phyloP scores from a whole-genome alignment of 2,797 vertebrate species.

The Sebastolobus altivelis region DNA sequence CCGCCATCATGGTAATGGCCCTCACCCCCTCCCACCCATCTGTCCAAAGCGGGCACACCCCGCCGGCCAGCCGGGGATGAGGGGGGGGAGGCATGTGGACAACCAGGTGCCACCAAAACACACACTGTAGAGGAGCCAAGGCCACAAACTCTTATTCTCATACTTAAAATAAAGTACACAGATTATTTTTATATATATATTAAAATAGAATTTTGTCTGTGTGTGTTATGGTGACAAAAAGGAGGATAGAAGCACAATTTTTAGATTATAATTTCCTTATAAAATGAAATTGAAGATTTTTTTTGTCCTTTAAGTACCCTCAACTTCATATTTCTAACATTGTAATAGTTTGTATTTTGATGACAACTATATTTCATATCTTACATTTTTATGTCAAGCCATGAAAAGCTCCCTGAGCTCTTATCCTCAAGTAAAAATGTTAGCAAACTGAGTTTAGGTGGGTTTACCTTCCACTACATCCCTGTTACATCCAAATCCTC shows the following conservation, averaged over 20 bases:
- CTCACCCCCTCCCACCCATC: constrained; percentile 77
- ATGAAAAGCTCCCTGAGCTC: constrained; percentile 2
- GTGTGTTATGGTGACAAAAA: background rate
- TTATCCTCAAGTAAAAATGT: background rate
- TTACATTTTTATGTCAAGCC: background rate
- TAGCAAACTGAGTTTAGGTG: constrained; percentile 36
- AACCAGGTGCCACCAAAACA: constrained; percentile 55
- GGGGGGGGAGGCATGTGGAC: constrained; percentile 24
- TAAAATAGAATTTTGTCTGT: background rate
- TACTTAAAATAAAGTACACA: background rate
- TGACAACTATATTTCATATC: background rate
- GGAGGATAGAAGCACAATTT: no score
- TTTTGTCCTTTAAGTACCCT: background rate
- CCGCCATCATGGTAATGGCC: constrained; percentile 73
- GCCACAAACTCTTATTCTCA: constrained; percentile 9
- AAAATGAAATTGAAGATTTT: background rate
- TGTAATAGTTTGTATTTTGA: background rate
- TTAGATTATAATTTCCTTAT: background rate
- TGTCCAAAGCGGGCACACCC: constrained; percentile 63
- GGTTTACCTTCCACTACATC: constrained; percentile 51
- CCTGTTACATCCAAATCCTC: constrained; percentile 48
- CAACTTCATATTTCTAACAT: background rate
- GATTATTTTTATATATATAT: background rate
- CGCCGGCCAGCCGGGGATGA: constrained; percentile 15
- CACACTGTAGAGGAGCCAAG: constrained; percentile 26